These are phyloP conservation scores for Lochmaea crataegi DNA, from an alignment of 2,888 invertebrate genomes.

Conservation along the genomic window DNA sequence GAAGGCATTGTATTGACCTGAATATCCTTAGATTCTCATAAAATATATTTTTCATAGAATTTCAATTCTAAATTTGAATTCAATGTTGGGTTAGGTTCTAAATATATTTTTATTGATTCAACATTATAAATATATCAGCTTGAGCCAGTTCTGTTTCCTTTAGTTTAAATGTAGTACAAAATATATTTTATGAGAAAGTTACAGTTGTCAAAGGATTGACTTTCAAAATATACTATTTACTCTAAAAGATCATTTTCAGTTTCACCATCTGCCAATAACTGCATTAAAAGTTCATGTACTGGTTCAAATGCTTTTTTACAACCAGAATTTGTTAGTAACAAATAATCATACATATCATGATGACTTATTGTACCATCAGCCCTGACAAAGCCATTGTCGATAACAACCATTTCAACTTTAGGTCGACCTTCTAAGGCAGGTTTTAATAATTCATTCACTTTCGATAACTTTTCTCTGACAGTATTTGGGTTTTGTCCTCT, in stretches of 20 bases:
- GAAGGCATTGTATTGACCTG: slow-evolving; percentile 31
- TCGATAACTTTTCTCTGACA: slow-evolving; percentile 79
- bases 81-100: too few relatives aligned
- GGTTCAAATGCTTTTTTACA: slow-evolving; percentile 90
- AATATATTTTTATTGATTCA: too few relatives aligned
- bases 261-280: slow-evolving; percentile 81
- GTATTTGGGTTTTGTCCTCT: slow-evolving; percentile 88
- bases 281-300: slow-evolving; percentile 81
- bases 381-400: slow-evolving; percentile 84
- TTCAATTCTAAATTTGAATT: too few relatives aligned
- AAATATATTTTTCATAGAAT: slow-evolving; percentile 10
- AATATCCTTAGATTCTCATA: slow-evolving; percentile 10
- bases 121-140: too few relatives aligned
- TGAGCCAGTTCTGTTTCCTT: too few relatives aligned
- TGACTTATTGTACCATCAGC: slow-evolving; percentile 83
- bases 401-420: slow-evolving; percentile 81
- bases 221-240: slow-evolving; percentile 59
- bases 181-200: slow-evolving; percentile 13
- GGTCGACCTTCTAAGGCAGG: slow-evolving; percentile 72
- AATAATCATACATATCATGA: slow-evolving; percentile 92
- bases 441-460: slow-evolving; percentile 80
- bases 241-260: slow-evolving; percentile 80
- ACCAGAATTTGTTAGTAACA: slow-evolving; percentile 87
- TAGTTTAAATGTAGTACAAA: neutral
- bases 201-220: neutral